Conservation (phyloP, 2,113 vertebrate genomes). For the Nibea coibor region DNA sequence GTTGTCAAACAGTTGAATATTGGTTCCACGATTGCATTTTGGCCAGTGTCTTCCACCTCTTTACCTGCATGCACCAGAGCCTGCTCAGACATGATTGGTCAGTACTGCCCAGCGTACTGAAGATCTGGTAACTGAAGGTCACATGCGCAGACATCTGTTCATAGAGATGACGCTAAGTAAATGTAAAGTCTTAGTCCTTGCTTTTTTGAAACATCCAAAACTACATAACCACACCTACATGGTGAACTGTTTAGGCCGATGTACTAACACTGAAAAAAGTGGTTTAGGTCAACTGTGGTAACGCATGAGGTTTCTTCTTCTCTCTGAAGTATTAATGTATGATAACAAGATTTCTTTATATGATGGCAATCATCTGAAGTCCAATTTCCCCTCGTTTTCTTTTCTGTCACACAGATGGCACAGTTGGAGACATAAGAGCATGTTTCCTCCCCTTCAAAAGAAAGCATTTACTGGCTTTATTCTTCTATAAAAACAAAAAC, state of each 20-base stretch:
- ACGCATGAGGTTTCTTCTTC: neutral
- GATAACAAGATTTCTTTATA: neutral
- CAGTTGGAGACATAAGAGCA: slow-evolving; percentile 14
- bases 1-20: too few species aligned
- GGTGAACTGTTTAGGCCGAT: neutral
- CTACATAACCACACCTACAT: neutral
- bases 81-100: too few species aligned
- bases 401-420: neutral
- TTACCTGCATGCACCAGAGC: too few species aligned
- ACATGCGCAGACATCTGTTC: too few species aligned
- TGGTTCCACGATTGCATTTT: too few species aligned
- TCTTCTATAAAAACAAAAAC: neutral
- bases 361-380: slow-evolving; percentile 3
- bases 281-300: neutral
- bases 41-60: too few species aligned
- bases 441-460: slow-evolving; percentile 22
- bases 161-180: neutral
- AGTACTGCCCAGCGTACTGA: too few species aligned
- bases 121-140: too few species aligned
- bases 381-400: slow-evolving; percentile 1
- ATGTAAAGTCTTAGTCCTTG: neutral
- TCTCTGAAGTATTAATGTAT: neutral
- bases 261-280: neutral
- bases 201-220: neutral
- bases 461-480: slow-evolving; percentile 16